Evolutionary conservation across 1,140 invertebrate species (phyloP).

Genomic region (Platorchestia sp.): DNA sequence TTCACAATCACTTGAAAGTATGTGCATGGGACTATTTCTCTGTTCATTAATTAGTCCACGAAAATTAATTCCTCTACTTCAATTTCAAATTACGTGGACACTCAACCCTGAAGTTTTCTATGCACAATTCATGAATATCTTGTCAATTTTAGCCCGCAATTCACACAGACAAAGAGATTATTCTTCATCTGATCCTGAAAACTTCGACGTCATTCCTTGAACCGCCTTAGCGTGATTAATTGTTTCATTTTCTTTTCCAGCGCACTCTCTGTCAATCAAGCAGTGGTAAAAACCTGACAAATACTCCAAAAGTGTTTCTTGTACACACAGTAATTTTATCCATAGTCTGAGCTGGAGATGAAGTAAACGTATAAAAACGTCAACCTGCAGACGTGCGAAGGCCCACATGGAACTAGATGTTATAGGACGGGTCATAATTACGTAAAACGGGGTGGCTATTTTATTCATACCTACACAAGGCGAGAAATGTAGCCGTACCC

Average conservation of each 20-base stretch:
- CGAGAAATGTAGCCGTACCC: too few species aligned
- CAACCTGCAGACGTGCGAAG: not conserved
- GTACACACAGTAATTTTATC: not conserved
- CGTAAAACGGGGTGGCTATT: too few species aligned
- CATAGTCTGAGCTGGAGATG: not conserved
- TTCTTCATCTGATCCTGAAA: not conserved
- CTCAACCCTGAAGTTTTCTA: too few species aligned
- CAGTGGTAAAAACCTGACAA: not conserved
- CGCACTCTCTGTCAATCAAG: not conserved
- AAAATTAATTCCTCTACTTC: too few species aligned
- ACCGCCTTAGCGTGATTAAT: too few species aligned
- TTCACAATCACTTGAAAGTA: too few species aligned
- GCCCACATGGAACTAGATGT: not conserved
- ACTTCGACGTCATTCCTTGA: not conserved
- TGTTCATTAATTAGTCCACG: too few species aligned
- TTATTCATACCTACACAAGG: too few species aligned
- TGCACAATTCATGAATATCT: too few species aligned
- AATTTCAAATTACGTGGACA: too few species aligned
- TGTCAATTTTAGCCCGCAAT: not conserved
- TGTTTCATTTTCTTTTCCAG: not conserved
- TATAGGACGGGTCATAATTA: too few species aligned
- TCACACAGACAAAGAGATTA: not conserved
- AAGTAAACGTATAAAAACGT: not conserved
- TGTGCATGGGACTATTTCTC: too few species aligned
- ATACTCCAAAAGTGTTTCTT: not conserved